Conservation (phyloP, 1,140 invertebrate species). For the Mylabris phalerata region DNA sequence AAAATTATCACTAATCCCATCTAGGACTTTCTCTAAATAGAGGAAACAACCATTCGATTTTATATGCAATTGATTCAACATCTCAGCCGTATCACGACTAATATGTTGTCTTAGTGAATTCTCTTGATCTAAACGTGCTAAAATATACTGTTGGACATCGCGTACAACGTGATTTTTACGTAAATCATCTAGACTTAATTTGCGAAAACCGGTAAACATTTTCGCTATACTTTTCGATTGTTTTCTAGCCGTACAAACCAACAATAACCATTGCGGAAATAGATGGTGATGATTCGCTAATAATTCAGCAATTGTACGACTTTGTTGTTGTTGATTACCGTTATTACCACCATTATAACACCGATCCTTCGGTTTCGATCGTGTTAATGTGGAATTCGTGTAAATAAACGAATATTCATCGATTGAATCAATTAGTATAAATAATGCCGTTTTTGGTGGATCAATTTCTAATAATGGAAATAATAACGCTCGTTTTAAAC, state of each 20-base stretch:
- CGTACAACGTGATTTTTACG: conserved; percentile 80
- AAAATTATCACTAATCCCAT: conserved; percentile 88
- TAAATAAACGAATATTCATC: conserved; percentile 61
- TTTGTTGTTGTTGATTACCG: conserved; percentile 40
- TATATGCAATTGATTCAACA: conserved; percentile 90
- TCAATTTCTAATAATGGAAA: conserved; percentile 80
- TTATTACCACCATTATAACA: conserved; percentile 22
- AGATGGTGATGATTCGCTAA: conserved; percentile 83
- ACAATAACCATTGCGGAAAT: conserved; percentile 88
- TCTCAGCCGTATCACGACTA: conserved; percentile 81
- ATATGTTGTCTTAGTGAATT: conserved; percentile 72
- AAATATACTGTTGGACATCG: conserved; percentile 93
- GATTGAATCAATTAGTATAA: conserved; percentile 86
- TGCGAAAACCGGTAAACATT: conserved; percentile 92
- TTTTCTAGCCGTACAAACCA: conserved; percentile 85
- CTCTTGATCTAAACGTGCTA: conserved; percentile 81
- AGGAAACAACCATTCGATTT: conserved; percentile 95
- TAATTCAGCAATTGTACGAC: conserved; percentile 73
- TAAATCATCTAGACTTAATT: conserved; percentile 84
- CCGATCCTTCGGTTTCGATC: conserved; percentile 43
- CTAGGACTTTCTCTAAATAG: conserved; percentile 87
- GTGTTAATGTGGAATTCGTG: conserved; percentile 41
- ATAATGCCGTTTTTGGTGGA: conserved; percentile 72
- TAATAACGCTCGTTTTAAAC: conserved; percentile 80
- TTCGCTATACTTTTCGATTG: conserved; percentile 78